Conservation (phyloP, 2,113 vertebrate species). For the Murina feae region DNA sequence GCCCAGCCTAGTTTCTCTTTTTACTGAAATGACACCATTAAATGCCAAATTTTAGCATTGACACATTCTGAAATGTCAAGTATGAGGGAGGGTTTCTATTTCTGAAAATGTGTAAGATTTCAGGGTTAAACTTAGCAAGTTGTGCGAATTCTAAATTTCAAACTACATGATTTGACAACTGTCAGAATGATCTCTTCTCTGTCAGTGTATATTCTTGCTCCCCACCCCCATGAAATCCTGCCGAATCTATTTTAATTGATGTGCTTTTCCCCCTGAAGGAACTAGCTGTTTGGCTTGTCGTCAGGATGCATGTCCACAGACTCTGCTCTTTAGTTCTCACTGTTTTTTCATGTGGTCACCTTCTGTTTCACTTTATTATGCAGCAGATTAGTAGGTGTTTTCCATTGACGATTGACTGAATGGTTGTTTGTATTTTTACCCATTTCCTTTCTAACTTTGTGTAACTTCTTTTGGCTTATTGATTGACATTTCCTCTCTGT, state of each 20-base stretch:
- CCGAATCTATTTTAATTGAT: neutral
- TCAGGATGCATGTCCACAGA: neutral
- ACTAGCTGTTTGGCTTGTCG: neutral
- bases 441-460: neutral
- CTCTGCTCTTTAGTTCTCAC: neutral
- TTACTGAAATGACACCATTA: neutral
- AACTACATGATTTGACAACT: neutral
- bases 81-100: neutral
- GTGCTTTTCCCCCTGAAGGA: neutral
- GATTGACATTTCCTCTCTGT: conserved; percentile 16
- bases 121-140: neutral
- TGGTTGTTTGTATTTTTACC: neutral
- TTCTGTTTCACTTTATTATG: neutral
- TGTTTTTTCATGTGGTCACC: neutral
- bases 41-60: neutral
- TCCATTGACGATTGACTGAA: neutral
- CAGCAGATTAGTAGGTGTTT: neutral
- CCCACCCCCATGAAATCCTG: neutral
- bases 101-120: neutral
- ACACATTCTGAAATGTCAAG: neutral
- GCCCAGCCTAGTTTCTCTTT: neutral
- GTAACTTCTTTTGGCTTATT: neutral
- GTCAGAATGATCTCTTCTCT: neutral
- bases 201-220: neutral
- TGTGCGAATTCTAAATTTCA: neutral